Evolutionary conservation across 1,140 invertebrate species (phyloP).

Genomic region (Maconellicoccus hirsutus): DNA sequence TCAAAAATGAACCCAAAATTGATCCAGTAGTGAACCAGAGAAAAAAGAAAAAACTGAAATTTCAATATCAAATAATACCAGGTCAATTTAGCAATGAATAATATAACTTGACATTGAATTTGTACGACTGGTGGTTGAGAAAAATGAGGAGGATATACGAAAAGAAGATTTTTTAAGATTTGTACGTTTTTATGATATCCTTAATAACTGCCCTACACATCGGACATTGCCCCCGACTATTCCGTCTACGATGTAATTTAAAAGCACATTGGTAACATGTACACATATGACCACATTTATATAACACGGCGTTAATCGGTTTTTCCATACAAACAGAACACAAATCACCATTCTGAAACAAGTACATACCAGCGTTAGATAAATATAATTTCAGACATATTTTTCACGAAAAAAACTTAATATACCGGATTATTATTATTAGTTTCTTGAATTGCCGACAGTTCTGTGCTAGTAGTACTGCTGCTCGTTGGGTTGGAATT

Average conservation of each 20-base stretch:
- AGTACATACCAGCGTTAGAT: background rate
- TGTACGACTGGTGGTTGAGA: background rate
- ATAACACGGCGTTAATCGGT: constrained; percentile 81
- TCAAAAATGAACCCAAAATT: no score
- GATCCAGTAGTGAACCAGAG: no score
- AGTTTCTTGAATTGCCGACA: background rate
- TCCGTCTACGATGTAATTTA: constrained; percentile 77
- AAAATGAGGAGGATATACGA: no score
- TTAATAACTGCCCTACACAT: constrained; percentile 85
- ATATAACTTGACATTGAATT: background rate
- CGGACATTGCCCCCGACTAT: constrained; percentile 67
- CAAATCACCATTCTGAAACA: constrained; percentile 40
- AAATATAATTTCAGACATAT: no score
- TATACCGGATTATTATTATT: background rate
- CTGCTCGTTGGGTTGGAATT: background rate
- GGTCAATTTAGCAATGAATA: no score
- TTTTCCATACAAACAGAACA: constrained; percentile 93
- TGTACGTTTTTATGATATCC: constrained; percentile 91
- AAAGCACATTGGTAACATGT: constrained; percentile 95
- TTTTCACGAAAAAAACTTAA: background rate
- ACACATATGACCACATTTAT: constrained; percentile 97
- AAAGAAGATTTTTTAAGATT: constrained; percentile 36
- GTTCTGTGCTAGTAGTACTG: background rate
- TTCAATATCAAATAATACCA: no score
- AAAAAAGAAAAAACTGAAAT: no score